A percentile compares a stretch with the other conserved stretches of the same genome.
phyloP scores from a whole-genome alignment of 2,113 vertebrate genomes.

The Calidris pugnax region DNA sequence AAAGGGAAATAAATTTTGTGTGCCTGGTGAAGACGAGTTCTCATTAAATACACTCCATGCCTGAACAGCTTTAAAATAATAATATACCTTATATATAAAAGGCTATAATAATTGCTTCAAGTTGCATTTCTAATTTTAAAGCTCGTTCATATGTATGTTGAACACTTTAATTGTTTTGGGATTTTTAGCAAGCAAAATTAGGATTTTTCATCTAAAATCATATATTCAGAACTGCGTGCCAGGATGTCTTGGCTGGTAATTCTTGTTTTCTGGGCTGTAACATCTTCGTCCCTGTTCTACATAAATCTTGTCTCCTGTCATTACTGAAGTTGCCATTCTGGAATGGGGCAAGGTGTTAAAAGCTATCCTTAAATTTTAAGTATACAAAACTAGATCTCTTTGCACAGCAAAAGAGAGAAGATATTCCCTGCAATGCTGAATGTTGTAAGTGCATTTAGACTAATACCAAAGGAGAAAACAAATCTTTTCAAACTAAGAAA shows the following conservation, averaged over 20 bases:
- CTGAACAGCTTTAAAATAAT: neutral
- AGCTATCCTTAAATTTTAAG: neutral
- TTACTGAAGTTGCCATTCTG: neutral
- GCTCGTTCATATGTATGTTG: neutral
- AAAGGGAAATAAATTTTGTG: neutral
- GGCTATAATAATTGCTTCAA: neutral
- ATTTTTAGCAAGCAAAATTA: neutral
- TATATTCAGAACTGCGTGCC: fast-evolving
- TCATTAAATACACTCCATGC: neutral
- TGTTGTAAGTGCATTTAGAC: neutral
- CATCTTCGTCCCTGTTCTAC: neutral
- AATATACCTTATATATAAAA: neutral
- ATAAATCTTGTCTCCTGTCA: neutral
- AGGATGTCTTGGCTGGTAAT: neutral
- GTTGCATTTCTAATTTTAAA: neutral
- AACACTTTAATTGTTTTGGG: neutral
- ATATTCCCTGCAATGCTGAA: neutral
- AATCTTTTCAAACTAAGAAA: neutral
- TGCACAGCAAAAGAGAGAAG: neutral
- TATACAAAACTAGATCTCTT: neutral
- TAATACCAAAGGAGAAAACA: neutral
- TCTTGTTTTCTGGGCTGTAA: neutral
- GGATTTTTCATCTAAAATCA: neutral
- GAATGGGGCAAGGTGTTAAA: neutral
- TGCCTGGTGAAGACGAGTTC: neutral